A percentile compares a stretch with the other conserved stretches of the same genome.
Evolutionary conservation across 2,888 invertebrate genomes (phyloP).

Genomic region (Ephialtes manifestator): DNA sequence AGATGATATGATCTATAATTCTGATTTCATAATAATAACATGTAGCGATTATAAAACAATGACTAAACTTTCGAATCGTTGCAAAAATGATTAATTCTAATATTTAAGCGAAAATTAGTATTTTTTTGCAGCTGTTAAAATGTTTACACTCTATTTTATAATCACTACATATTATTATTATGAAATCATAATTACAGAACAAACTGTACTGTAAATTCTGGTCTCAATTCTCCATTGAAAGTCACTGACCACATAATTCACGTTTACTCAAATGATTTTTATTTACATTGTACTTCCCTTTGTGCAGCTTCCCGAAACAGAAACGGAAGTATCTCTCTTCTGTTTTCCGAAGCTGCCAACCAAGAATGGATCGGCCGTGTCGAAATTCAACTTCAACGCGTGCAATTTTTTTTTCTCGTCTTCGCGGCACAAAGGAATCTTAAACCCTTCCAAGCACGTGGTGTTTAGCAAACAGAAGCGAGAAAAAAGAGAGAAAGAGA

Average conservation of each 20-base stretch:
- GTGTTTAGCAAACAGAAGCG: conserved; percentile 61
- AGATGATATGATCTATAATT: too few species aligned
- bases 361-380: conserved; percentile 10
- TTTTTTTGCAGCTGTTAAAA: too few species aligned
- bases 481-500: conserved; percentile 22
- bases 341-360: background rate
- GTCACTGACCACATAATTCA: conserved; percentile 3
- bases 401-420: background rate
- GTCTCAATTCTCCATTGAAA: background rate
- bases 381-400: conserved; percentile 1
- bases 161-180: too few species aligned
- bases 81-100: too few species aligned
- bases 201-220: too few species aligned
- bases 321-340: conserved; percentile 41
- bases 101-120: too few species aligned
- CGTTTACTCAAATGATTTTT: background rate
- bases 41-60: too few species aligned
- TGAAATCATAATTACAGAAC: too few species aligned
- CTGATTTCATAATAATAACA: too few species aligned
- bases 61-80: too few species aligned
- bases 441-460: conserved; percentile 22
- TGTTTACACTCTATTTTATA: too few species aligned
- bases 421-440: conserved; percentile 8
- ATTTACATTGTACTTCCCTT: conserved; percentile 14
- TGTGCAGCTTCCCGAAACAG: background rate